phyloP scores from a whole-genome alignment of 2,113 vertebrate genomes.

The Poecilia latipinna region DNA sequence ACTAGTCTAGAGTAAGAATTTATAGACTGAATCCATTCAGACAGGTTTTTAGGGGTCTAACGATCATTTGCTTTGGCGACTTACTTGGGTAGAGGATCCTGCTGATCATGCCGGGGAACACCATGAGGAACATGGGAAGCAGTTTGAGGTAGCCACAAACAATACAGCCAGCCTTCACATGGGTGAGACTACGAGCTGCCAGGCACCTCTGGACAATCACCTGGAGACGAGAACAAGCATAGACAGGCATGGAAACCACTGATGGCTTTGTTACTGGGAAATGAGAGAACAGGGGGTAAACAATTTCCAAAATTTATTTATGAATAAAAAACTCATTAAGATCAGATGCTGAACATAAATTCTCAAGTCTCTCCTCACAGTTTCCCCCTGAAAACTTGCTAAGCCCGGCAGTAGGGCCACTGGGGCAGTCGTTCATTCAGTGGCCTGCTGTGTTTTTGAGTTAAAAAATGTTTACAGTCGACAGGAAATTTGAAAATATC shows the following conservation, averaged over 20 bases:
- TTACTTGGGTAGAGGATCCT: constrained; percentile 86
- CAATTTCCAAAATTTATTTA: too few species aligned
- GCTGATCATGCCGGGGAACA: constrained; percentile 92
- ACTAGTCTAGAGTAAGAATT: background rate
- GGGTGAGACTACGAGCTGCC: constrained; percentile 85
- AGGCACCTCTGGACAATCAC: constrained; percentile 92
- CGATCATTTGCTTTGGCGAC: background rate
- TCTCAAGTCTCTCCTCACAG: too few species aligned
- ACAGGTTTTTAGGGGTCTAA: too few species aligned
- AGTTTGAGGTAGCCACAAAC: constrained; percentile 91
- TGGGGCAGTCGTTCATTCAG: too few species aligned
- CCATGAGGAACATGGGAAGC: constrained; percentile 93
- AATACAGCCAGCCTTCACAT: constrained; percentile 90
- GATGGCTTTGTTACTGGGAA: background rate
- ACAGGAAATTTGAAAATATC: too few species aligned
- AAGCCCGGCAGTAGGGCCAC: too few species aligned
- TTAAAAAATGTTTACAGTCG: too few species aligned
- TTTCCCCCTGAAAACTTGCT: too few species aligned
- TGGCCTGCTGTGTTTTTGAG: too few species aligned
- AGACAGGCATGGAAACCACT: background rate
- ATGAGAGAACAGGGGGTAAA: too few species aligned
- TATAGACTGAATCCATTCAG: background rate
- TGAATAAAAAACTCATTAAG: too few species aligned
- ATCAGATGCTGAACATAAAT: too few species aligned
- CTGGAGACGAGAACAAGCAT: constrained; percentile 55